phyloP scores from a whole-genome alignment of 30 jellyfish, hydroid and myxozoan species.

The Hydra vulgaris region DNA sequence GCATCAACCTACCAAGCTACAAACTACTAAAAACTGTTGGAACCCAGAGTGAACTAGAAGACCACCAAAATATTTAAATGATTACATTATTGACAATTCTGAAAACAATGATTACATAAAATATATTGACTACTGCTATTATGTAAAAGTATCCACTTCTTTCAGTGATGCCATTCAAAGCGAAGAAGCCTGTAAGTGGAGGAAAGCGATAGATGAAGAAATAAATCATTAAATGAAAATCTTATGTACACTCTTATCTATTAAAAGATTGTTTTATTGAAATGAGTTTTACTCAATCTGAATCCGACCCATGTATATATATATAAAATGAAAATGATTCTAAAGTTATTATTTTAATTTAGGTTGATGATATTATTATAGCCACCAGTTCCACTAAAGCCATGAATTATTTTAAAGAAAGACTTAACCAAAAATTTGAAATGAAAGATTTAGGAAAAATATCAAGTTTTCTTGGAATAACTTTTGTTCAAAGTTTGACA shows the following conservation, averaged over 20 bases:
- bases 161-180: no score
- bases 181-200: background rate
- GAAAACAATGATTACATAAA: no score
- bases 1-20: constrained; percentile 30
- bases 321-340: background rate
- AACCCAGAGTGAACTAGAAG: constrained; percentile 24
- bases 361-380: constrained; percentile 37
- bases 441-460: no score
- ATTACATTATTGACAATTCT: constrained; percentile 16
- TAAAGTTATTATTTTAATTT: background rate
- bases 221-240: constrained; percentile 21
- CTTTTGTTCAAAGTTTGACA: background rate
- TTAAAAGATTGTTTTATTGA: constrained; percentile 15
- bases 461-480: constrained; percentile 54
- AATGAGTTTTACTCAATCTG: constrained; percentile 6
- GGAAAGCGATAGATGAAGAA: background rate
- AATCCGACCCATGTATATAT: constrained; percentile 48
- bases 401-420: background rate
- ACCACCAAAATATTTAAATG: constrained; percentile 26
- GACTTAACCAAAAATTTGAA: no score
- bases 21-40: background rate
- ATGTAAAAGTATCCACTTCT: no score
- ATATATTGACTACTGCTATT: no score
- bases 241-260: no score
- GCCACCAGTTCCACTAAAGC: constrained; percentile 16